Percentiles rank a stretch among this genome's conserved stretches.
Conservation (phyloP, 92 coral and sea anemone species). For the Phymanthus crucifer region DNA sequence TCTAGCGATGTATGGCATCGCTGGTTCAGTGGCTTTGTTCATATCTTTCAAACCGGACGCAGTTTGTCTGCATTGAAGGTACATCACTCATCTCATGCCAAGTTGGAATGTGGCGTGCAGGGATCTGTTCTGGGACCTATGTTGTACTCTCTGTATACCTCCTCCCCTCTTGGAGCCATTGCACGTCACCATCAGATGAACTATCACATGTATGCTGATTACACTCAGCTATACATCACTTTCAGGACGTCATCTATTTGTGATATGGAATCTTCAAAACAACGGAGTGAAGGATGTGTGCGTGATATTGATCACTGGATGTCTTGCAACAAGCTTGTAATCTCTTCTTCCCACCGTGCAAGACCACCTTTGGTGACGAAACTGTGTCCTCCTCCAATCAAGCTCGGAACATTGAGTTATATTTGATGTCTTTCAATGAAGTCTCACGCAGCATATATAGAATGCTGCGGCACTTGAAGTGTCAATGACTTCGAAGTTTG, state of each 20-base stretch:
- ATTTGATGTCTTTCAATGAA: no score
- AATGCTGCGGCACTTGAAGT: no score
- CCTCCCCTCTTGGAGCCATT: constrained; percentile 7
- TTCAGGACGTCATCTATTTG: not conserved
- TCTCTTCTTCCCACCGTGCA: constrained; percentile 29
- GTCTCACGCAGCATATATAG: no score
- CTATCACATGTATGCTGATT: not conserved
- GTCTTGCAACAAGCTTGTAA: no score
- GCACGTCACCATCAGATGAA: not conserved
- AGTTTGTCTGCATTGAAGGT: not conserved
- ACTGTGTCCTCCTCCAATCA: constrained; percentile 23
- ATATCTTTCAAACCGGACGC: not conserved
- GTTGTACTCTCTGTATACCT: no score
- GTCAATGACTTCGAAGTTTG: no score
- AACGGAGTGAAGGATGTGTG: not conserved
- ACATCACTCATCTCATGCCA: not conserved
- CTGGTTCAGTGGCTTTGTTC: no score
- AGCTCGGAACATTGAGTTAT: no score
- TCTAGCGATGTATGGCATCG: no score
- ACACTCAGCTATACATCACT: no score
- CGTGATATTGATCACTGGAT: constrained; percentile 29
- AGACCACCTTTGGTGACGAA: constrained; percentile 46
- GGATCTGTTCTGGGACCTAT: constrained; percentile 4
- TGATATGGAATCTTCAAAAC: no score
- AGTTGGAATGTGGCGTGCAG: not conserved